Evolutionary conservation across 2,888 invertebrate species (phyloP).

Genomic region (Lottia gigantea): DNA sequence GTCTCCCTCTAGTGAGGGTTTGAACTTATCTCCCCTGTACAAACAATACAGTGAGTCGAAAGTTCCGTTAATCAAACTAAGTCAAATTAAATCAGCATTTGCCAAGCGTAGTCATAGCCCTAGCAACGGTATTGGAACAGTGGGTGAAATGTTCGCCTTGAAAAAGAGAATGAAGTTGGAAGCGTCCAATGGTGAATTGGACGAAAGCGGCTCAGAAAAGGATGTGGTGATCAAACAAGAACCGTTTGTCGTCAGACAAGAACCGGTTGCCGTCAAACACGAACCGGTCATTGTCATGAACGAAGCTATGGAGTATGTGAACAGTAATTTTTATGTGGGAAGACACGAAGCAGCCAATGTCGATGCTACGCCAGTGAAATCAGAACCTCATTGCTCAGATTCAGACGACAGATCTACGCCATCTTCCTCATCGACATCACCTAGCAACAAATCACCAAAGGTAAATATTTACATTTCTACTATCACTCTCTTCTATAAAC

Average conservation of each 20-base stretch:
- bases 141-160: conserved; percentile 49
- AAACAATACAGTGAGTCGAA: background rate
- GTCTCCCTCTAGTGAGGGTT: background rate
- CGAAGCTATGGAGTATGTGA: conserved; percentile 10
- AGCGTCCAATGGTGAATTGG: conserved; percentile 29
- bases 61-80: conserved; percentile 43
- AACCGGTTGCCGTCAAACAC: background rate
- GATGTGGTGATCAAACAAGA: background rate
- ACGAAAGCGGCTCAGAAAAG: background rate
- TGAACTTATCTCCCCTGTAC: background rate
- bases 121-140: conserved; percentile 29
- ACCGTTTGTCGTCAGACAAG: background rate
- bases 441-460: too few relatives aligned
- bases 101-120: conserved; percentile 27
- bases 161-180: conserved; percentile 49
- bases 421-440: background rate
- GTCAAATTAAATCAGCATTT: conserved; percentile 53
- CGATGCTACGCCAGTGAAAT: conserved; percentile 15
- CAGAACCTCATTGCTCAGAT: conserved; percentile 13
- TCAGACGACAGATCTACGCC: background rate
- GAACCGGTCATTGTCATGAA: conserved; percentile 2
- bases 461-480: too few relatives aligned
- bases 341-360: background rate
- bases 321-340: background rate
- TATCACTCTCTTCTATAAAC: too few relatives aligned